Evolutionary conservation across 2,797 vertebrate species (phyloP), one percentile per base, ranked within the genome.

Genomic region (Podarcis siculus): DNA sequence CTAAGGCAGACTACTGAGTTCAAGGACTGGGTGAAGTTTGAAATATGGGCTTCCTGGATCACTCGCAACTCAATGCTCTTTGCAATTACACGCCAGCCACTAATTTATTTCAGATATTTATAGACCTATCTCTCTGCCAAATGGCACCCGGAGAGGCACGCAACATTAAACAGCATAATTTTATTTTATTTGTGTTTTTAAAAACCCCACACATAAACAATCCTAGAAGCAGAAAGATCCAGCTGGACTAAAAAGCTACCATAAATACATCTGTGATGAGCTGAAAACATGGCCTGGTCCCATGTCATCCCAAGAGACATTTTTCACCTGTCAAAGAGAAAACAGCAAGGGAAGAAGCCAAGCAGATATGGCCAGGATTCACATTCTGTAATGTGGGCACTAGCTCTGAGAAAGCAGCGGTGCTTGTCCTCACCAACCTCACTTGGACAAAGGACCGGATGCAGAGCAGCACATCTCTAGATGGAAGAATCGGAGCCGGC

Each of bases 21-120:
- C 55, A 37, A 30, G 5, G 64, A 82, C 27, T 23, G 35, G 30
- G 21, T 82, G 21, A 10, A 32, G 23, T 82, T 66, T 82, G 58
- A 69, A 67, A 45, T 30, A 61, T 45, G 25, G 55, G 27, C 71
- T 85, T 67, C 55, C 69, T 39, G 17, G 73, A 88, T 88, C 83
- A 25, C 58, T 77, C 25, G 25, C 71, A 67, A 32, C 32, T 89
- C 71, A 64, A 76, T 23, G 39, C 72, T 66, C 42, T 85, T 75
- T 45, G 67, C 58, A 27, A 2, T 30, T 35, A 32, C 39, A 42
- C 4, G 80, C 58, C 45, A 89, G 73, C 12, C 61, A 69, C 64
- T 76, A 76, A 81, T 89, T 81, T 76, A 84, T 85, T 85, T 75
- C 13, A n/a, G 55, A 66, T 85, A 85, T 89, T 85, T 76, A 75